phyloP scores from a whole-genome alignment of 35 echinoderm and acorn worm genomes.

The Ophioderma brevispina region DNA sequence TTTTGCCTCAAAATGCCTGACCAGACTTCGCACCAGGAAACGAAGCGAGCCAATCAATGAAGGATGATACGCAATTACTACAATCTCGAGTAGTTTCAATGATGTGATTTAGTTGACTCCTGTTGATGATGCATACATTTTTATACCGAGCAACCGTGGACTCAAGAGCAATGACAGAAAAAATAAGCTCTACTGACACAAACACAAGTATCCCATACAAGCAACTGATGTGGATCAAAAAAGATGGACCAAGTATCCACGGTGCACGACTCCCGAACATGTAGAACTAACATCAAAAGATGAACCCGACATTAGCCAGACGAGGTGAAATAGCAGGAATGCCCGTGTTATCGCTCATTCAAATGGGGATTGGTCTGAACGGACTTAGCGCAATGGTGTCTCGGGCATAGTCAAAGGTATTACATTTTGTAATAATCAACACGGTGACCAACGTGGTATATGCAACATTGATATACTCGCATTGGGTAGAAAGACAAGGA shows the following conservation, averaged over 20 bases:
- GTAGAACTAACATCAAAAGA: background rate
- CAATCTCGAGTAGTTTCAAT: background rate
- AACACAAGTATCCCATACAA: background rate
- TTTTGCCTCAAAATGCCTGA: slow-evolving; percentile 29
- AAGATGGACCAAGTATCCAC: background rate
- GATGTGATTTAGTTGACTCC: background rate
- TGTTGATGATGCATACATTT: slow-evolving; percentile 34
- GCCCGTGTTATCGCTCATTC: slow-evolving; percentile 59
- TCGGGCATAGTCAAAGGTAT: slow-evolving; percentile 41
- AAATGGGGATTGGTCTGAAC: slow-evolving; percentile 83
- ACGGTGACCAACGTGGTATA: too few species aligned
- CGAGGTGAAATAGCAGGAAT: slow-evolving; percentile 21
- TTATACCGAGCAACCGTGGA: slow-evolving; percentile 50
- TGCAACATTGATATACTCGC: slow-evolving; percentile 32
- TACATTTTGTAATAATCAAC: slow-evolving; percentile 7
- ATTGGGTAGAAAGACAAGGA: slow-evolving; percentile 30
- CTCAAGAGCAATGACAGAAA: slow-evolving; percentile 18
- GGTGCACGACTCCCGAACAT: background rate
- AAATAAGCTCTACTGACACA: background rate
- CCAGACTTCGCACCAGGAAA: background rate
- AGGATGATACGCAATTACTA: background rate
- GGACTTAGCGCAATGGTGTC: slow-evolving; percentile 70
- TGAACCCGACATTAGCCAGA: background rate
- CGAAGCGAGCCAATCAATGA: background rate
- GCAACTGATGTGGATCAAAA: background rate